These are phyloP conservation scores for Lacerta viridis DNA, from an alignment of 2,797 vertebrate species.

Conservation along the genomic window DNA sequence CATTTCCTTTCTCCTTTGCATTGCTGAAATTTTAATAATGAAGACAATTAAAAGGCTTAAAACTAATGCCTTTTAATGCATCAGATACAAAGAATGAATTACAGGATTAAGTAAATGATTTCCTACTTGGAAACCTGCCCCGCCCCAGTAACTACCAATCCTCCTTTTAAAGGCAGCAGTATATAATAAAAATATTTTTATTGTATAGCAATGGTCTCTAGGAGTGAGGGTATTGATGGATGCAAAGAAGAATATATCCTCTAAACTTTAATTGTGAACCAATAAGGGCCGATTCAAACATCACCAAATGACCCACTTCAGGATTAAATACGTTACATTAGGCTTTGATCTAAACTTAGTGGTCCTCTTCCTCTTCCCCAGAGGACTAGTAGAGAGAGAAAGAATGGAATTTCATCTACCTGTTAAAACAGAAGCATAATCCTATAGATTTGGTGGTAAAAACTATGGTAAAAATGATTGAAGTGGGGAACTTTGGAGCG, in stretches of 20 bases:
- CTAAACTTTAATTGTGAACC: too few species aligned
- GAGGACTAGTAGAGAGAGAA: background rate
- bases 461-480: too few species aligned
- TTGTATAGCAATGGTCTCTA: background rate
- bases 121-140: conserved; percentile 12
- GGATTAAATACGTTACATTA: background rate
- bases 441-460: background rate
- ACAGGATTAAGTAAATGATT: conserved; percentile 5
- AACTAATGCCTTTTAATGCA: conserved; percentile 38
- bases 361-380: background rate
- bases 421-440: background rate
- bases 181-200: background rate
- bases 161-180: conserved; percentile 1
- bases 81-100: background rate
- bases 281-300: background rate
- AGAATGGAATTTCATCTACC: background rate
- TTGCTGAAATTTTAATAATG: background rate
- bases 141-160: background rate
- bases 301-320: background rate
- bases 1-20: conserved; percentile 30
- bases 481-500: too few species aligned
- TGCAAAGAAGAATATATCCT: background rate
- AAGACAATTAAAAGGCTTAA: conserved; percentile 8
- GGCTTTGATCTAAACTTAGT: background rate
- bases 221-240: background rate